These are phyloP conservation scores for Cydia fagiglandana DNA, from an alignment of 1,140 invertebrate genomes.

Conservation along the genomic window DNA sequence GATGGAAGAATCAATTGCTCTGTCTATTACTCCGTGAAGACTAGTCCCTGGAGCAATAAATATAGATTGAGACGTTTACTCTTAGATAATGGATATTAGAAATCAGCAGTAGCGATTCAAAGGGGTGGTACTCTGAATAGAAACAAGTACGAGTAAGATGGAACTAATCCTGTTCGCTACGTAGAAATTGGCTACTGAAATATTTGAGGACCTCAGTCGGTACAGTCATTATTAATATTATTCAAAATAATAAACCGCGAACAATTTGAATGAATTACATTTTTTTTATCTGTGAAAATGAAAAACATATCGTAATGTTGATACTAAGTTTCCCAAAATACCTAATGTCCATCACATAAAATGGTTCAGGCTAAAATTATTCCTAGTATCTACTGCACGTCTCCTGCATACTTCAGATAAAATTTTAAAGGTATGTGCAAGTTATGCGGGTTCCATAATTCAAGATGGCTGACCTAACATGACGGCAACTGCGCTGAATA, in stretches of 20 bases:
- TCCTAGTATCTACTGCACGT: slow-evolving; percentile 4
- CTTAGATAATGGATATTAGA: slow-evolving; percentile 12
- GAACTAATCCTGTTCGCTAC: no score
- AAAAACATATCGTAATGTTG: no score
- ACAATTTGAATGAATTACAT: no score
- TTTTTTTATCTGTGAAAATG: no score
- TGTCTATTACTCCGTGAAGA: not conserved
- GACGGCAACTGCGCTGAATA: not conserved
- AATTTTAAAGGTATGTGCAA: slow-evolving; percentile 31
- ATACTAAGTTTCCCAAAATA: no score
- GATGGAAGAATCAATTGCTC: slow-evolving; percentile 15
- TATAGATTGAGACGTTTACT: not conserved
- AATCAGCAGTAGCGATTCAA: not conserved
- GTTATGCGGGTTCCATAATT: slow-evolving; percentile 27
- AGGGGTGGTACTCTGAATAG: not conserved
- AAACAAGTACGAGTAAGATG: no score
- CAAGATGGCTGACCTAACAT: slow-evolving; percentile 15
- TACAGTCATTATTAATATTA: no score
- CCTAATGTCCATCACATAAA: not conserved
- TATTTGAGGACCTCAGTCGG: no score
- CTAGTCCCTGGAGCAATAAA: not conserved
- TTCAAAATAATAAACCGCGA: no score
- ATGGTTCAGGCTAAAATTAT: not conserved
- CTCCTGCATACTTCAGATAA: slow-evolving; percentile 9
- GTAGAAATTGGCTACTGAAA: no score